Conservation (phyloP, 35 echinoderm and acorn worm genomes). For the Patiria miniata region DNA sequence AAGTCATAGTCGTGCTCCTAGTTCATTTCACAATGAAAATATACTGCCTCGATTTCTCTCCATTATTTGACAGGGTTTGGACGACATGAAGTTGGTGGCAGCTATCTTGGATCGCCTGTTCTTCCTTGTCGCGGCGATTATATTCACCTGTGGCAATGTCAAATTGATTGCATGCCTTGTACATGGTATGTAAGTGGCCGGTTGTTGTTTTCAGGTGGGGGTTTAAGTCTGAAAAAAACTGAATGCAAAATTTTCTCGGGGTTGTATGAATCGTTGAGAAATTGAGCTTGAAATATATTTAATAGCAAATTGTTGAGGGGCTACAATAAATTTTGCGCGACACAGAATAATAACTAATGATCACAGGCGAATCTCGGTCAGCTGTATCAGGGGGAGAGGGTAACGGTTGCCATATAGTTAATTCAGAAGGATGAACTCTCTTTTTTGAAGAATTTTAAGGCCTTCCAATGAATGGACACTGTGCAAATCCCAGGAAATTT, state of each 20-base stretch:
- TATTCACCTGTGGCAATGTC: background rate
- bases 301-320: background rate
- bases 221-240: background rate
- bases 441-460: too few relatives aligned
- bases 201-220: background rate
- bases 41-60: too few relatives aligned
- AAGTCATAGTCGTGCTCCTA: too few relatives aligned
- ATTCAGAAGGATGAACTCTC: too few relatives aligned
- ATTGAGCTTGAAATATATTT: background rate
- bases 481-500: too few relatives aligned
- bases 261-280: background rate
- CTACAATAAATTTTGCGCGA: background rate
- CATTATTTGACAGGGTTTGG: too few relatives aligned
- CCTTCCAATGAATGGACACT: too few relatives aligned
- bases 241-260: background rate
- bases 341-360: background rate
- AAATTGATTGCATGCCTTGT: background rate
- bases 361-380: too few relatives aligned
- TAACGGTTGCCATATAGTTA: too few relatives aligned
- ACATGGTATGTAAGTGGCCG: background rate
- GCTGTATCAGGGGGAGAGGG: too few relatives aligned
- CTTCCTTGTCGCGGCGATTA: background rate
- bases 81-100: slow-evolving; percentile 10
- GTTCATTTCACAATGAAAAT: too few relatives aligned
- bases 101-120: background rate